Conservation (phyloP, 1,140 invertebrate species). For the Varroa destructor region DNA sequence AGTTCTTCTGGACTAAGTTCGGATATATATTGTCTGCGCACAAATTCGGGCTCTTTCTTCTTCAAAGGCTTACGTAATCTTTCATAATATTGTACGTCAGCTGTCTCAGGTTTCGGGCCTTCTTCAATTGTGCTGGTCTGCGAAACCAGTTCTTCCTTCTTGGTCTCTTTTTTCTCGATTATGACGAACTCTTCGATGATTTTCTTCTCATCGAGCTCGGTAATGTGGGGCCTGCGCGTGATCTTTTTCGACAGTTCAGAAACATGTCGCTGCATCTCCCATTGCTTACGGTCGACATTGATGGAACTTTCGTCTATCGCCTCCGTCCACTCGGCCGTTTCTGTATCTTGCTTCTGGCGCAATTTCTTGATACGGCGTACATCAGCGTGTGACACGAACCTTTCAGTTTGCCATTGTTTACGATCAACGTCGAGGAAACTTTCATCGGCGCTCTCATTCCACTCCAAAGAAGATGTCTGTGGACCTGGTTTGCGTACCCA, state of each 20-base stretch:
- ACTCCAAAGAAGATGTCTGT: not conserved
- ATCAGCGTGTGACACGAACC: constrained; percentile 16
- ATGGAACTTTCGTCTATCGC: constrained; percentile 1
- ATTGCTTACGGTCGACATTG: constrained; percentile 30
- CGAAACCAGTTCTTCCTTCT: not conserved
- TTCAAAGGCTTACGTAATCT: not conserved
- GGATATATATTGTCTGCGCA: not conserved
- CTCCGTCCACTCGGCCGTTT: constrained; percentile 9
- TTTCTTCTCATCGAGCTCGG: constrained; percentile 8
- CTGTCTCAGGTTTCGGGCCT: not conserved
- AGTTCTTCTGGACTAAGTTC: constrained; percentile 19
- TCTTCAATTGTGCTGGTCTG: not conserved
- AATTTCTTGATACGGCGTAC: constrained; percentile 27
- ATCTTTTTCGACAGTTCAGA: constrained; percentile 10
- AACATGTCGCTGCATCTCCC: not conserved
- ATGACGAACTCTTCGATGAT: constrained; percentile 10
- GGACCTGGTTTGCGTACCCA: constrained; percentile 8
- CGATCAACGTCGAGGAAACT: constrained; percentile 13
- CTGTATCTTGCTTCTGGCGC: constrained; percentile 21
- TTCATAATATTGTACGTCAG: not conserved
- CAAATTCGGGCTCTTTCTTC: constrained; percentile 10
- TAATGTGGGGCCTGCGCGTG: not conserved
- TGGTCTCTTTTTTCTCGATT: not conserved
- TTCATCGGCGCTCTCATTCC: constrained; percentile 20
- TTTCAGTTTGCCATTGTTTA: constrained; percentile 23